Evolutionary conservation across 1,140 invertebrate species (phyloP).

Genomic region (Aphelinus atriplicis): DNA sequence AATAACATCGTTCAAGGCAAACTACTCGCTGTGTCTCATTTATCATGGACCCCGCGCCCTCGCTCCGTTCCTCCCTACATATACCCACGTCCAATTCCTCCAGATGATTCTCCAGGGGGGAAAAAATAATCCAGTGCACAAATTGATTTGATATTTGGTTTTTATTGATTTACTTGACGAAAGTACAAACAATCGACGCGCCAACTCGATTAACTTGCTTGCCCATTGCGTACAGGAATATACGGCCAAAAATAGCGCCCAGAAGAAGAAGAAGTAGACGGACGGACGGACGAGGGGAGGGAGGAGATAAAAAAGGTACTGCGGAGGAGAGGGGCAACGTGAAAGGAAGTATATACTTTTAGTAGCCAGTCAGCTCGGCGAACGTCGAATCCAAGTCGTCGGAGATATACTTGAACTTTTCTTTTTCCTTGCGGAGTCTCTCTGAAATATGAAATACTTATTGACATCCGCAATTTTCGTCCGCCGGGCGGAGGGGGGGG

Average conservation of each 20-base stretch:
- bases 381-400: constrained; percentile 89
- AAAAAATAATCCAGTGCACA: no score
- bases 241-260: constrained; percentile 20
- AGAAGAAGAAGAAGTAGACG: constrained; percentile 14
- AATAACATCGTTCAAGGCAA: constrained; percentile 52
- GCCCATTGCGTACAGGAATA: constrained; percentile 11
- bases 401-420: constrained; percentile 75
- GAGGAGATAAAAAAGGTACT: background rate
- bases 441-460: constrained; percentile 64
- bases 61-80: no score
- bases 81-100: no score
- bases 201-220: background rate
- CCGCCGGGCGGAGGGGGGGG: no score
- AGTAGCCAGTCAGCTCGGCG: constrained; percentile 79
- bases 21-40: background rate
- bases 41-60: no score
- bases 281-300: background rate
- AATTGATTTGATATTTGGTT: background rate
- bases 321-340: background rate
- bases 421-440: constrained; percentile 80
- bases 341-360: constrained; percentile 43
- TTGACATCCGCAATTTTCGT: background rate
- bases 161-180: constrained; percentile 28
- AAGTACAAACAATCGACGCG: constrained; percentile 19
- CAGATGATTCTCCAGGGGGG: no score